Conservation (phyloP, 2,888 invertebrate genomes). For the Panzeria rudis region DNA sequence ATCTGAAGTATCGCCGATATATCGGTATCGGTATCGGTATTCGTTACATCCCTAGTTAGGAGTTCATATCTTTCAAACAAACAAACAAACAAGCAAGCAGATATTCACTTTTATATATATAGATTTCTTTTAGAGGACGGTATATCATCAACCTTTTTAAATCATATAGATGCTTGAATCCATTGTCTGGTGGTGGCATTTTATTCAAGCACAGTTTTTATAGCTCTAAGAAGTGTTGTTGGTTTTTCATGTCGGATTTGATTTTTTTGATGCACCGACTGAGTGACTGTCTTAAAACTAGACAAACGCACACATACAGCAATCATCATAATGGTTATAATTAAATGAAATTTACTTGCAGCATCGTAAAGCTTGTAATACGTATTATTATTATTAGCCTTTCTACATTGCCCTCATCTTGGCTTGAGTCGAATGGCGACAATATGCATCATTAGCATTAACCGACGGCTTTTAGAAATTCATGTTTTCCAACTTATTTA, state of each 20-base stretch:
- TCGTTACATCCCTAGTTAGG: too few relatives aligned
- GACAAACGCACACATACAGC: conserved; percentile 18
- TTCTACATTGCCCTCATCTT: conserved; percentile 35
- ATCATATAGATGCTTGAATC: conserved; percentile 14
- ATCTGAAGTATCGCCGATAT: too few relatives aligned
- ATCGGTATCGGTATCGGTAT: too few relatives aligned
- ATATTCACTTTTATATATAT: conserved; percentile 9
- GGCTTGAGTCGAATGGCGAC: background rate
- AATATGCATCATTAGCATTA: conserved; percentile 42
- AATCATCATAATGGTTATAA: conserved; percentile 4
- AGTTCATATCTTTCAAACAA: too few relatives aligned
- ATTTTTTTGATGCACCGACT: conserved; percentile 60
- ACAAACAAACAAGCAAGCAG: too few relatives aligned
- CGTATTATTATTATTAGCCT: conserved; percentile 4
- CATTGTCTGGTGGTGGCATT: conserved; percentile 45
- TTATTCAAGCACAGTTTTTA: conserved; percentile 54
- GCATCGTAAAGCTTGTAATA: background rate
- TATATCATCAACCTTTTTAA: conserved; percentile 50
- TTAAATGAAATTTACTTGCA: conserved; percentile 30
- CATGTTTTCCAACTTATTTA: conserved; percentile 21
- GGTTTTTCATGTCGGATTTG: conserved; percentile 1
- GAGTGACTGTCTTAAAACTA: conserved; percentile 40
- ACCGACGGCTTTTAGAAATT: conserved; percentile 52
- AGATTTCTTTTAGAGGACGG: background rate
- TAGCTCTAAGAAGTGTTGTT: conserved; percentile 25